A percentile compares a stretch with the other conserved stretches of the same genome.
Conservation (phyloP, 2,113 vertebrate species). For the Ariopsis seemanni region DNA sequence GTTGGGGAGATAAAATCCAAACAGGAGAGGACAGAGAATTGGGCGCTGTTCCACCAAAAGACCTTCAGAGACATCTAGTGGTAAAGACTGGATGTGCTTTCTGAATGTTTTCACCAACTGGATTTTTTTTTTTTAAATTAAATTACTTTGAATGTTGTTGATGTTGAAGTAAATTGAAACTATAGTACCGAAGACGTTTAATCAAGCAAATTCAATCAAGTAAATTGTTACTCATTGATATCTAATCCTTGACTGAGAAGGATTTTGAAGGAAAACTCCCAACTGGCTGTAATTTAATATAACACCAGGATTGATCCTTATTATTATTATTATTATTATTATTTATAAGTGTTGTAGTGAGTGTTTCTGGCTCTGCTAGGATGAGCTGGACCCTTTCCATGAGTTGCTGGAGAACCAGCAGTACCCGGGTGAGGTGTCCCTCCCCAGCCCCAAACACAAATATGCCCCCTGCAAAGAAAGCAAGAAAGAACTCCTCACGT, state of each 20-base stretch:
- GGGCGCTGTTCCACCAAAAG: neutral
- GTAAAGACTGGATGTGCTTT: neutral
- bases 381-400: constrained; percentile 93
- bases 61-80: constrained; percentile 38
- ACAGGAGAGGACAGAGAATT: neutral
- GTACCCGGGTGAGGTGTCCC: constrained; percentile 86
- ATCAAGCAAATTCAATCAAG: neutral
- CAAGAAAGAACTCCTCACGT: constrained; percentile 99
- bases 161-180: neutral
- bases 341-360: neutral
- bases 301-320: neutral
- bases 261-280: neutral
- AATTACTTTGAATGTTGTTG: neutral
- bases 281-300: neutral
- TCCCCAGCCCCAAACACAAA: constrained; percentile 94
- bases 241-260: neutral
- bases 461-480: constrained; percentile 93
- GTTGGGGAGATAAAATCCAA: neutral
- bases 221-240: neutral
- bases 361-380: constrained; percentile 66
- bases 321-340: neutral
- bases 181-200: neutral
- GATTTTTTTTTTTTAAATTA: constrained; percentile 8
- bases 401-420: constrained; percentile 91
- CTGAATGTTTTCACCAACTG: neutral